A percentile compares a stretch with the other conserved stretches of the same genome.
Evolutionary conservation across 2,888 invertebrate genomes (phyloP).

Genomic region (Ennomos fuscantarius): DNA sequence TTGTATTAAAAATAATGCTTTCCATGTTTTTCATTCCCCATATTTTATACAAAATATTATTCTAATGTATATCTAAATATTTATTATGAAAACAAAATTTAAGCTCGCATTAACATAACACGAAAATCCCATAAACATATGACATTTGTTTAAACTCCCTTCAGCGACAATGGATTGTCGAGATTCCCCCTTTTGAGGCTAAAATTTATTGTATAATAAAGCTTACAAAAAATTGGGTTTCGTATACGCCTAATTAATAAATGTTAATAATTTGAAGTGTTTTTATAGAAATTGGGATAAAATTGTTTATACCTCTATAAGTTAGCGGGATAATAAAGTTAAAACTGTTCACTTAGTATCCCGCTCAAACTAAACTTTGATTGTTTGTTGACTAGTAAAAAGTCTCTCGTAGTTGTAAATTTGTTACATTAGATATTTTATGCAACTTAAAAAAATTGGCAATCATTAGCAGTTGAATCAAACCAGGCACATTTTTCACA

Average conservation of each 20-base stretch:
- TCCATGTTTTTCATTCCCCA: not conserved
- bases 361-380: too few species aligned
- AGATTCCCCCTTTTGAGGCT: constrained; percentile 59
- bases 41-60: constrained; percentile 4
- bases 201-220: constrained; percentile 58
- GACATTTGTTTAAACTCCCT: constrained; percentile 80
- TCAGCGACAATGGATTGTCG: constrained; percentile 61
- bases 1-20: not conserved
- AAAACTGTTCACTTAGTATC: too few species aligned
- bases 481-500: too few species aligned
- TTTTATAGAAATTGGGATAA: too few species aligned
- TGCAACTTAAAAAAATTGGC: too few species aligned
- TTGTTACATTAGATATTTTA: too few species aligned
- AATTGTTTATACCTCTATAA: too few species aligned
- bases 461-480: too few species aligned
- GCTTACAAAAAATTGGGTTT: constrained; percentile 34
- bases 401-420: too few species aligned
- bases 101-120: constrained; percentile 78
- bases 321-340: too few species aligned
- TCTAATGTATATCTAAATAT: constrained; percentile 36
- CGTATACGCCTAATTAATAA: not conserved
- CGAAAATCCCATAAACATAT: constrained; percentile 80
- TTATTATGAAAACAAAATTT: constrained; percentile 51
- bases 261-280: too few species aligned
- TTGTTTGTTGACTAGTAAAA: too few species aligned